Conservation (phyloP, 2,113 vertebrate genomes). For the Xenopus borealis region DNA sequence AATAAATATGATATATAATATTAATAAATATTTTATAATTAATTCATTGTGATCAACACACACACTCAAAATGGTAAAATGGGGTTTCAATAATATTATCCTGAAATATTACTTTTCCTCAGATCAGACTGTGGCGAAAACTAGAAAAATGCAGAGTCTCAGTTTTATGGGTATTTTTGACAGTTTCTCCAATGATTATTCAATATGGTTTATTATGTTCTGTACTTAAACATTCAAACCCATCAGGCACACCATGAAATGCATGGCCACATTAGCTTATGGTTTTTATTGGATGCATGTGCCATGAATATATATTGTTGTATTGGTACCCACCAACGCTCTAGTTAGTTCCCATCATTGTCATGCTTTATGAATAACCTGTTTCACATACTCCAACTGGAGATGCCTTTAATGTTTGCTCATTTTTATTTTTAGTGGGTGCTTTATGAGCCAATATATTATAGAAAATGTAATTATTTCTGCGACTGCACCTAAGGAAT, state of each 20-base stretch:
- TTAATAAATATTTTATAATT: too few relatives aligned
- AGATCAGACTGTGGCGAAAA: too few relatives aligned
- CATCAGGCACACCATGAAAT: not conserved
- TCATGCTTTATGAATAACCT: conserved; percentile 24
- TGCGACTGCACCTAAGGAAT: conserved; percentile 46
- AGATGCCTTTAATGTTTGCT: conserved; percentile 21
- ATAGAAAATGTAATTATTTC: conserved; percentile 38
- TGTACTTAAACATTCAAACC: too few relatives aligned
- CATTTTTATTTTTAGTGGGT: not conserved
- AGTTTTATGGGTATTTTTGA: too few relatives aligned
- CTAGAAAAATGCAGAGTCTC: too few relatives aligned
- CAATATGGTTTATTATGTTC: too few relatives aligned
- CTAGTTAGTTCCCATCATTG: conserved; percentile 6
- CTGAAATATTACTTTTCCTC: too few relatives aligned
- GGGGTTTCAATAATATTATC: too few relatives aligned
- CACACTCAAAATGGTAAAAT: too few relatives aligned
- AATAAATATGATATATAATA: too few relatives aligned
- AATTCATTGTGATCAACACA: too few relatives aligned
- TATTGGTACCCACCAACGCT: conserved; percentile 15
- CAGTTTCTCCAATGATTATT: not conserved
- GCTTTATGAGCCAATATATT: conserved; percentile 38
- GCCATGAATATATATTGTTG: not conserved
- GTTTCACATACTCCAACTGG: conserved; percentile 4
- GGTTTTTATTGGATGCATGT: not conserved
- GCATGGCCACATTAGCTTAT: not conserved